Conservation (phyloP, 2,797 vertebrate genomes). For the Bryconaethiops microstoma region DNA sequence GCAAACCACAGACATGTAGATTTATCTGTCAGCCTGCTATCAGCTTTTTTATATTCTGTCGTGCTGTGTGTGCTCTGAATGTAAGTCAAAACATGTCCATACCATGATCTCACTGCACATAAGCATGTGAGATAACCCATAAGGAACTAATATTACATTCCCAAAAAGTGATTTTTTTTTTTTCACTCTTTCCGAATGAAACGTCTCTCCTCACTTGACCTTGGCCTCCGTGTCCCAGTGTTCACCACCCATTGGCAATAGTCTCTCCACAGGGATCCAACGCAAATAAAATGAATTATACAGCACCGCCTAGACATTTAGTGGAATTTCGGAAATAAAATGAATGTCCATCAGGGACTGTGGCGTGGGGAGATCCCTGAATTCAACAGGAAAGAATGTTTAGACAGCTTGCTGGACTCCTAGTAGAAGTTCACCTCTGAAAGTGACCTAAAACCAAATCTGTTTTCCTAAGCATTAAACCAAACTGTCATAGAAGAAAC, state of each 20-base stretch:
- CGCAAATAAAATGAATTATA: constrained; percentile 49
- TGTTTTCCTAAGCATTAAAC: not conserved
- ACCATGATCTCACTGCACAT: constrained; percentile 22
- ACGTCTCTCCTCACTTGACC: constrained; percentile 6
- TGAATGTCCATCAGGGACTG: constrained; percentile 10
- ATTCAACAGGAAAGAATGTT: constrained; percentile 49
- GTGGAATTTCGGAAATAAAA: constrained; percentile 39
- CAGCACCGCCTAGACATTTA: constrained; percentile 18
- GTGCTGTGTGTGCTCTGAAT: constrained; percentile 28
- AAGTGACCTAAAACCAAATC: not conserved
- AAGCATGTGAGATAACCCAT: constrained; percentile 16
- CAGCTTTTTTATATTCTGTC: not conserved
- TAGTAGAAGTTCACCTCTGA: constrained; percentile 4
- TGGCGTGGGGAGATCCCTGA: constrained; percentile 35
- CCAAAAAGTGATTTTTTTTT: constrained; percentile 17
- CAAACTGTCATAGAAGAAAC: not conserved
- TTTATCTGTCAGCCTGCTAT: constrained; percentile 32
- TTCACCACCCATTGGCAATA: constrained; percentile 36
- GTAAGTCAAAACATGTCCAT: constrained; percentile 54
- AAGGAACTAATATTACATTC: constrained; percentile 44
- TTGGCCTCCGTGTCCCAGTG: constrained; percentile 36
- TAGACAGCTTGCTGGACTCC: constrained; percentile 4
- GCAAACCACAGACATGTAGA: constrained; percentile 59
- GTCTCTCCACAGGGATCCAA: constrained; percentile 39
- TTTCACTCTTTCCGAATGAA: constrained; percentile 20